Evolutionary conservation across 2,113 vertebrate species (phyloP).

Genomic region (Nannobrachium achirus): DNA sequence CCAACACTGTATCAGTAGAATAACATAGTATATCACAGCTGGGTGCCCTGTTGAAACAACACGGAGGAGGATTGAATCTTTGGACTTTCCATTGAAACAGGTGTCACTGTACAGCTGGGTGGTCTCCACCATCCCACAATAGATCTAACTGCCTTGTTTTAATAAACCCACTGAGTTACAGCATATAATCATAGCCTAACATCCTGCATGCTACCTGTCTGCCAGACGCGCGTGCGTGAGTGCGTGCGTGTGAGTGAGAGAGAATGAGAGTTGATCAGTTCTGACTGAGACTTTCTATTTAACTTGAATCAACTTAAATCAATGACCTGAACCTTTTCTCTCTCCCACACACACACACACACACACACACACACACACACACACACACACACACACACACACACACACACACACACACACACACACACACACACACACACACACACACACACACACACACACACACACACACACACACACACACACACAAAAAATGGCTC

Average conservation of each 20-base stretch:
- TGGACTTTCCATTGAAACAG: slow-evolving; percentile 42
- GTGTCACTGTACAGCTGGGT: slow-evolving; percentile 53
- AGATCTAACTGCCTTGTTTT: slow-evolving; percentile 29
- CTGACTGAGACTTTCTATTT: too few relatives aligned
- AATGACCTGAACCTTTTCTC: too few relatives aligned
- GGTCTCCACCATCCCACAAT: slow-evolving; percentile 31
- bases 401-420: too few relatives aligned
- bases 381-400: too few relatives aligned
- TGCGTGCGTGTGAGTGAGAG: background rate
- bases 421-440: too few relatives aligned
- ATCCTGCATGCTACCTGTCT: slow-evolving; percentile 29
- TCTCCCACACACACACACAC: too few relatives aligned
- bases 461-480: background rate
- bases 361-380: too few relatives aligned
- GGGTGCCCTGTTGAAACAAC: slow-evolving; percentile 28
- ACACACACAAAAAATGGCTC: background rate
- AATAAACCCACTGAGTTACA: slow-evolving; percentile 39
- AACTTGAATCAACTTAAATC: too few relatives aligned
- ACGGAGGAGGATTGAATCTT: slow-evolving; percentile 10
- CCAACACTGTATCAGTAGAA: slow-evolving; percentile 44
- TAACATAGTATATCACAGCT: slow-evolving; percentile 44
- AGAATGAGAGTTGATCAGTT: too few relatives aligned
- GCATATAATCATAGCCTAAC: slow-evolving; percentile 39
- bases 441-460: too few relatives aligned
- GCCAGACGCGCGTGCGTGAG: background rate